Evolutionary conservation across 2,797 vertebrate species (phyloP), one percentile per base, ranked within the genome.

Genomic region (Sebastes iracundus): DNA sequence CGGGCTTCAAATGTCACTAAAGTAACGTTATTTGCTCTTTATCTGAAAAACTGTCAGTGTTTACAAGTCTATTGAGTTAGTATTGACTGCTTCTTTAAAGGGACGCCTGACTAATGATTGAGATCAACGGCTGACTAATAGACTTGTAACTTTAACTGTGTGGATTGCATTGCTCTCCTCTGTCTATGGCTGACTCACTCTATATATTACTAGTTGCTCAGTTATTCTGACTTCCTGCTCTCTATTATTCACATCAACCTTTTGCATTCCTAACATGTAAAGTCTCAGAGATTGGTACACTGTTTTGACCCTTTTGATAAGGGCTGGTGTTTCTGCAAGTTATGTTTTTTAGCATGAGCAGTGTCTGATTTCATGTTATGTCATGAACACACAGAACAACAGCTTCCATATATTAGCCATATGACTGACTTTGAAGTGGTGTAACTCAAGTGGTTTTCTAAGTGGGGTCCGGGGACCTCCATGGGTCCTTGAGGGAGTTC

Each of bases 311-410:
- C 22, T 62, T 79, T 30, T 18, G 16, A 46, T 32, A 22, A 52
- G 33, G 22, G 25, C 25, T 56, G 30, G 18, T 28, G 8, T 64
- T 35, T 73, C 16, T 65, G 11, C 9, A 6, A 33, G 35, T 38
- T 38, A 1, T 70, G 59, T 80, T 79, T 63, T 67, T 72, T 46
- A 38, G 33, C 61, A 61, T 35, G 28, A 32, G 58, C 30, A 58
- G 42, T 18, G 35, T 33, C 30, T 23, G 35, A 56, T 74, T 64
- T 81, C 14, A 46, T 49, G 70, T 87, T 86, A 72, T 89, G 78
- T 80, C 64, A 32, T 79, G 62, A 71, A 84, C 23, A n/a, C 20
- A 67, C 55, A 69, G 64, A 84, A 33, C 58, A 46, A 69, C 23
- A 66, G 42, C 32, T 42, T 66, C 35, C 66, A 70, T 67, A 38